Evolutionary conservation across 2,113 vertebrate species (phyloP), one percentile per base, ranked within the genome.

Genomic region (Tychaedon coryphoeus): DNA sequence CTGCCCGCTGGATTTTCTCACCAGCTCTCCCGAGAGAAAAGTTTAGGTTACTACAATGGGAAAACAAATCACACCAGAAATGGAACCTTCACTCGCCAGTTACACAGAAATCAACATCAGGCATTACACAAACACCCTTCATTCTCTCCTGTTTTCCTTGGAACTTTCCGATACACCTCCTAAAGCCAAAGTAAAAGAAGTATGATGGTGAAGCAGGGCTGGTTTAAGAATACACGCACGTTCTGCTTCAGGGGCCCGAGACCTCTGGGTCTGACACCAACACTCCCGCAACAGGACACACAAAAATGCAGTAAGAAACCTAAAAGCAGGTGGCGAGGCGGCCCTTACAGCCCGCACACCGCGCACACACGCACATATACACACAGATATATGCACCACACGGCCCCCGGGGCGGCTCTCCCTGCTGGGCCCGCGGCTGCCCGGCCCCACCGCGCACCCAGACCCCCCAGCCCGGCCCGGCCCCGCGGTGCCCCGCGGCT

Each of bases 321-420:
- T 3, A 3, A 17, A 22, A 34, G 17, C 79, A 19, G 14, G 10
- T 1, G 36, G 8, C 1, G 36, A 48, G 17, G 54, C 20, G 25
- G 75, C 69, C 66, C 84, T 24, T 3, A 5, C 8, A 9, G 53
- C 8, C 16, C 9, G 76, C 84, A 29, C 9, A n/a, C 47, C 5
- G 17, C 45, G 1, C 50, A 4, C 8, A 16, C 22, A 25, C 8
- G 18, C 0, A 6, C 2, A 3, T 1, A 17, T 12, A 34, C 4
- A 28, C 23, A 23, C 16, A 29, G 17, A 10, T 4, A 29, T 2
- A 8, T 1, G 36, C 45, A 33, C 13, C 19, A 20, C 23, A 2
- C 22, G 16, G 26, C 19, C 18, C 12, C 42, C 10, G 15, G 25
- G 66, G 25, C 23, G 43, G 43, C 43, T 45, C 43, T 53, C 69